phyloP scores from a whole-genome alignment of 2,797 vertebrate genomes.

The Pantherophis alleghaniensis region DNA sequence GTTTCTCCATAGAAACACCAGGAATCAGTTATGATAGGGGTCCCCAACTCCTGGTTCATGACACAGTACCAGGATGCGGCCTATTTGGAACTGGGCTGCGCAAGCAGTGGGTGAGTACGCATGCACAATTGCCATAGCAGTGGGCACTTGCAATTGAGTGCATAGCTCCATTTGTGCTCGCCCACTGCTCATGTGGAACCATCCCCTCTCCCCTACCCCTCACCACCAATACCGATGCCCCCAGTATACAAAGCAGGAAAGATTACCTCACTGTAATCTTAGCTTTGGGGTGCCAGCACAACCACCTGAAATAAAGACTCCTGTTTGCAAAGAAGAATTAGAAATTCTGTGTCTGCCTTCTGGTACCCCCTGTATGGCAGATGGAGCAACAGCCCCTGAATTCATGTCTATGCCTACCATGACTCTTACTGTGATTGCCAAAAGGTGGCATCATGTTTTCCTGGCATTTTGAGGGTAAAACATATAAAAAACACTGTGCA shows the following conservation, averaged over 20 bases:
- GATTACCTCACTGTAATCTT: background rate
- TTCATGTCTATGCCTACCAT: background rate
- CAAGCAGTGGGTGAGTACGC: no score
- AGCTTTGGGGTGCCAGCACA: background rate
- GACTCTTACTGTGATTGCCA: background rate
- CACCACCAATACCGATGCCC: no score
- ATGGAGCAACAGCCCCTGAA: background rate
- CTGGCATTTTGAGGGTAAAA: background rate
- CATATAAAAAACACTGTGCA: background rate
- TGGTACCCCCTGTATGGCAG: background rate
- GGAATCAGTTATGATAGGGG: background rate
- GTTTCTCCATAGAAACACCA: background rate
- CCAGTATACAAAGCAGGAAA: no score
- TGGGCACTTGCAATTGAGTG: no score
- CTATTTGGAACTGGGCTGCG: no score
- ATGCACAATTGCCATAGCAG: no score
- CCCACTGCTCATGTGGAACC: no score
- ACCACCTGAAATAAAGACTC: background rate
- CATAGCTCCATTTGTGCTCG: no score
- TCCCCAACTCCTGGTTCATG: no score
- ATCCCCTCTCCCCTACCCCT: no score
- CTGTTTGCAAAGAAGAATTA: background rate
- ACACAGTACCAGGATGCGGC: no score
- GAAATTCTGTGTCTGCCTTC: background rate
- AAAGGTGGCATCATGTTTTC: background rate